Evolutionary conservation across 2,113 vertebrate genomes (phyloP), one percentile per base, ranked within the genome.

Genomic region (Psilopsiagon aymara): DNA sequence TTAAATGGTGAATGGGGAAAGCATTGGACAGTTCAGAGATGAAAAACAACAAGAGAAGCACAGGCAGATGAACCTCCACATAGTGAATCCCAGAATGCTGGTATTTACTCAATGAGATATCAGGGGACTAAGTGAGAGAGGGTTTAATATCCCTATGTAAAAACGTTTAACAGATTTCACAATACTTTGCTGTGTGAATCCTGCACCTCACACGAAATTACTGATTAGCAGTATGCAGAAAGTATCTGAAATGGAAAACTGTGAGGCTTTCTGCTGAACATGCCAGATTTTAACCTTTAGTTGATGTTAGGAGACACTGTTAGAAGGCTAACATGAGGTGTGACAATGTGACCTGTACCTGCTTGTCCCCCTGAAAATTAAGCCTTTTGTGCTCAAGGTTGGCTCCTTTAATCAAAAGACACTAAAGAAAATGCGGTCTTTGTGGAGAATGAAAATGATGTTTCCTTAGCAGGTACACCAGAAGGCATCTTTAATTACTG

Each of bases 401-500:
- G 15, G 31, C 31, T 78, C 44, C 94, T 88, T 93, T 94, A 86
- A 86, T 92, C 66, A 82, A 43, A 93, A 90, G 52, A 71, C 77
- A 69, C 92, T 62, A 49, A 84, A 82, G 73, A 76, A 93, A 84
- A 75, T 69, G 21, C 18, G 43, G 57, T 84, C 92, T 88, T 95
- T 75, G 74, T 94, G 71, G 79, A 95, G 79, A 88, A 33, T 0
- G 1, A 86, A 88, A 91, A 43, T 74, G 27, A 21, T 28, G 35
- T 89, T 94, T 83, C 83, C 63, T 88, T 92, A 33, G 67, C 86
- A 95, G 94, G 79, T 91, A 81, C 43, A 82, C 55, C 78, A 92
- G 89, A 49, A 92, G 93, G 76, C 69, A 81, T 19, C 71, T 74
- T 71, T 95, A 95, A 96, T 95, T 94, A 89, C 67, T 83, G 66